Base-by-base conservation (phyloP, 2,797 vertebrate genomes). In the Cephalopachus bancanus region DNA sequence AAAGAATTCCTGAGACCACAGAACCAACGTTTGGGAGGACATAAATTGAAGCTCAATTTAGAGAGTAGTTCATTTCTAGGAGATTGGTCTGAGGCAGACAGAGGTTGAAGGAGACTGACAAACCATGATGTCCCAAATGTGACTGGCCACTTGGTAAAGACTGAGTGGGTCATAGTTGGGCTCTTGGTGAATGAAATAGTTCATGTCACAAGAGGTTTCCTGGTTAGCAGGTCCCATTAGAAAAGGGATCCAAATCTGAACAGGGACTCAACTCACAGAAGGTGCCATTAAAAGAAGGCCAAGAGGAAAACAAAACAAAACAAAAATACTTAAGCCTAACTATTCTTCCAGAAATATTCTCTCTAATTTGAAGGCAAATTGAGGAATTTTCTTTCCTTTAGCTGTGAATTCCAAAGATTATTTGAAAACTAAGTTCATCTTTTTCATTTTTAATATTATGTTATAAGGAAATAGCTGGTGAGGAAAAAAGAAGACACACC, bases 391-490 rank as follows among this genome's bases (percentile, higher is more conserved):
- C 44, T 87, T 93, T 90, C 53, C 19, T 92, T 96, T 44, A 81
- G 79, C 30, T 96, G 44, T 85, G 69, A 94, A 84, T 92, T 97
- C 67, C 83, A 83, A 88, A 83, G n/a, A 37, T 87, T 93, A 95
- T 69, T 49, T 83, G 65, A 94, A 93, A 93, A 89, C 44, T 6
- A 10, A 64, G 89, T 60, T 67, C 37, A 30, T 28, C 22, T 30
- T 59, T 76, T 71, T 80, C 37, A 37, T 12, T 91, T 33, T 94
- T 86, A 59, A 83, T 67, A 24, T 60, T 76, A 44, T 59, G 74
- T 67, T 92, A 74, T 44, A 84, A 87, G 80, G 51, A 96, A 94
- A 74, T 92, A 97, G 88, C 33, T 60, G n/a, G 75, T 53, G n/a
- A 96, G 59, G 59, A 74, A 67, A 94, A 91, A 92, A 81, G 37